Base-by-base conservation (phyloP, 2,888 invertebrate genomes). In the Brenthis ino region DNA sequence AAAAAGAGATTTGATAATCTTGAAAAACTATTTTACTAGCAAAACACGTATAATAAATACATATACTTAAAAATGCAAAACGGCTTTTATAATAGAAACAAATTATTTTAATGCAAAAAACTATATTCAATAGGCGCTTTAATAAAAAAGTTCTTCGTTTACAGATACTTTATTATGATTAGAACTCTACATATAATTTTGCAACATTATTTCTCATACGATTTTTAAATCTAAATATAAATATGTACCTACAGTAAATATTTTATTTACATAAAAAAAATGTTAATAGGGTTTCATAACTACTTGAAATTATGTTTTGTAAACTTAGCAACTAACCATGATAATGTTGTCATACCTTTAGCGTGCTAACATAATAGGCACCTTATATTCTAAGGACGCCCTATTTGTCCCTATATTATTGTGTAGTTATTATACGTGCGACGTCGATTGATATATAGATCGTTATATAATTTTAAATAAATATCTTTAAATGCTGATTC, bases 311-410 rank as follows among this genome's bases (percentile, higher is more conserved):
- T 28, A 16, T 48, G 53, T 55, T 54, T 67, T 60, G 54, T 57
- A 58, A 67, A 67, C 58, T 33, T 60, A 60, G 55, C 60, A 67
- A 67, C 66, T 48, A 20, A 43, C 47, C 47, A 53, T 57, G 37
- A 57, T 68, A 54, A 55, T 64, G 54, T 54, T 16, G 54, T 54
- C 60, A 51, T 64, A 55, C 54, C 64, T 55, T 55, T 68, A 53
- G 47, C 33, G 37, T 43, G 48, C 33, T 58, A 64, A 58, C n/a
- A 47, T 64, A 68, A 58, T 68, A 43, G 37, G 58, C 51, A 47
- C 68, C 64, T 68, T 68, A 68, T 68, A 68, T 68, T 68, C 64
- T 58, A 48, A 50, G 20, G 54, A 64, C 58, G 54, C 47, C 33
- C 53, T 64, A 64, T 64, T 67, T 64, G 64, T 50, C 53, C 57